Percentiles rank a stretch among this genome's conserved stretches.
Evolutionary conservation across 2,797 vertebrate species (phyloP).

Genomic region (Rhadinocentrus ornatus): DNA sequence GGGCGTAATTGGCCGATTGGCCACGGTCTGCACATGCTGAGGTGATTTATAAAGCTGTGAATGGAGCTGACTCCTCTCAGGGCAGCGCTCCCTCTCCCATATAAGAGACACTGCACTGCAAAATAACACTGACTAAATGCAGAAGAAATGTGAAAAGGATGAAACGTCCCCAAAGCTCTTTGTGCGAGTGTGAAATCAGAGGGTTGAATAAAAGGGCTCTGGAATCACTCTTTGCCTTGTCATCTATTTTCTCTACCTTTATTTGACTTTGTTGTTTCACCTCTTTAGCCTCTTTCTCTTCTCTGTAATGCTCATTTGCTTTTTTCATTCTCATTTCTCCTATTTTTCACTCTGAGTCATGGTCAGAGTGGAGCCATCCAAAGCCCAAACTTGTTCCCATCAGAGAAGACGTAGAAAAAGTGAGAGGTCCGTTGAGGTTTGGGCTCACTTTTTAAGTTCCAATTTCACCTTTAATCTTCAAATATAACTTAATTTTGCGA

Average conservation of each 20-base stretch:
- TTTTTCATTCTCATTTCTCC: slow-evolving; percentile 52
- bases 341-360: slow-evolving; percentile 45
- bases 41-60: slow-evolving; percentile 99
- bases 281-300: slow-evolving; percentile 67
- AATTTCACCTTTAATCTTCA: not conserved
- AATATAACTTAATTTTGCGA: not conserved
- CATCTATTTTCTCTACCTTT: slow-evolving; percentile 85
- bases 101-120: slow-evolving; percentile 73
- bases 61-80: slow-evolving; percentile 88
- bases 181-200: slow-evolving; percentile 99
- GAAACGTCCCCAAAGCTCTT: slow-evolving; percentile 95
- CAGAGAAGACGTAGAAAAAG: not conserved
- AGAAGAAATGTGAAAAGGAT: slow-evolving; percentile 98
- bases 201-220: slow-evolving; percentile 79
- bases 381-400: not conserved
- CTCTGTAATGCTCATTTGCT: slow-evolving; percentile 47
- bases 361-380: slow-evolving; percentile 21
- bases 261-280: slow-evolving; percentile 79
- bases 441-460: no score
- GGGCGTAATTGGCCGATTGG: slow-evolving; percentile 99
- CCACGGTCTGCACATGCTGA: slow-evolving; percentile 89
- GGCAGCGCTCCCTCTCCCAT: slow-evolving; percentile 86
- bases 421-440: not conserved
- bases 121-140: slow-evolving; percentile 82
- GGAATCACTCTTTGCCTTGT: slow-evolving; percentile 81